Percentiles rank a stretch among this genome's conserved stretches.
These are phyloP conservation scores for Amblyopsis hoosieri DNA, from an alignment of 2,797 vertebrate species.

Conservation along the genomic window DNA sequence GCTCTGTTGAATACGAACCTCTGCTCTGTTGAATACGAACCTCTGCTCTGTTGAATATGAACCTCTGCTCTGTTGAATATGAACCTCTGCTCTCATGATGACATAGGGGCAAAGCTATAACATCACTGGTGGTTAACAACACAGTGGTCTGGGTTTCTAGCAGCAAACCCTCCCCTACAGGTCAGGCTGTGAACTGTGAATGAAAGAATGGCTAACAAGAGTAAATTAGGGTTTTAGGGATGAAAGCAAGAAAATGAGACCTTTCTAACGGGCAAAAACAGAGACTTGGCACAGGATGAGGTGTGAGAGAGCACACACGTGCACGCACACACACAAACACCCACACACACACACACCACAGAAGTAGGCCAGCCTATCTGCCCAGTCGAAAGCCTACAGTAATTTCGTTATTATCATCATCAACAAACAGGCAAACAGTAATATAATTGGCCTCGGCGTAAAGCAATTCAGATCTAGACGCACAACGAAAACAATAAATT, in stretches of 20 bases:
- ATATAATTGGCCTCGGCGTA: slow-evolving; percentile 46
- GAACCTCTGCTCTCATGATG: too few species aligned
- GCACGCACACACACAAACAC: slow-evolving; percentile 32
- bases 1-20: background rate
- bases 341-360: slow-evolving; percentile 49
- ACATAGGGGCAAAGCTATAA: too few species aligned
- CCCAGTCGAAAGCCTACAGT: slow-evolving; percentile 63
- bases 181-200: background rate
- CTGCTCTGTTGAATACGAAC: too few species aligned
- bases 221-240: slow-evolving; percentile 7
- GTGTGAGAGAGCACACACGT: background rate
- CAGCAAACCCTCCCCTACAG: too few species aligned
- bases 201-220: slow-evolving; percentile 15
- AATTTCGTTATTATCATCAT: slow-evolving; percentile 63
- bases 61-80: too few species aligned
- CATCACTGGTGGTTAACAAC: slow-evolving; percentile 4
- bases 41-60: too few species aligned
- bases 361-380: slow-evolving; percentile 69
- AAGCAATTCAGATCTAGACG: too few species aligned
- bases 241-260: slow-evolving; percentile 39
- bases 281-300: slow-evolving; percentile 35
- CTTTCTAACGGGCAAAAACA: slow-evolving; percentile 11
- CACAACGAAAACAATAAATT: too few species aligned
- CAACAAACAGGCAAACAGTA: slow-evolving; percentile 41
- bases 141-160: too few species aligned